phyloP scores from a whole-genome alignment of 2,888 invertebrate genomes.

The Stegana nigrithorax region DNA sequence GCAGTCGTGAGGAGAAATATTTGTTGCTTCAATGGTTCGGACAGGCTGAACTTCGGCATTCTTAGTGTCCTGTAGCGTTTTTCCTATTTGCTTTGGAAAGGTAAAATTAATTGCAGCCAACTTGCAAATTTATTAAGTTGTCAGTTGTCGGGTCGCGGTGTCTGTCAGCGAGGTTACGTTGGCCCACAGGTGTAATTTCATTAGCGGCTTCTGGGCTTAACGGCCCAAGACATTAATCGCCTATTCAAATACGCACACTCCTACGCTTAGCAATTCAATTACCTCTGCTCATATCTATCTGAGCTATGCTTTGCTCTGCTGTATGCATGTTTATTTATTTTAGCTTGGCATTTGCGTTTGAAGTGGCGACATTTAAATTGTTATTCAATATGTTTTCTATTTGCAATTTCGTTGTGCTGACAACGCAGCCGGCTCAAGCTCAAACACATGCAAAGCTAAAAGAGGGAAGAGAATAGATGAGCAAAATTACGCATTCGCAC shows the following conservation, averaged over 20 bases:
- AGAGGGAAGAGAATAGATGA: too few species aligned
- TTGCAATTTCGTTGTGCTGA: conserved; percentile 31
- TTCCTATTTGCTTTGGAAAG: not conserved
- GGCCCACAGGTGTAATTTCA: conserved; percentile 1
- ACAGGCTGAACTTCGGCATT: not conserved
- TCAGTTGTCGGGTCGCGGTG: too few species aligned
- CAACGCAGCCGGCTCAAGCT: not conserved
- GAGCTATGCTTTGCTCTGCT: too few species aligned
- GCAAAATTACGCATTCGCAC: too few species aligned
- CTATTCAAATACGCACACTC: too few species aligned
- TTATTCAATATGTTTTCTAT: conserved; percentile 58
- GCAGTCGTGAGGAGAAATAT: not conserved
- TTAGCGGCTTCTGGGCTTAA: not conserved
- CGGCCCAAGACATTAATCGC: too few species aligned
- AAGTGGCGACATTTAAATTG: conserved; percentile 29
- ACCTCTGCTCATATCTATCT: too few species aligned
- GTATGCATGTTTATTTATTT: not conserved
- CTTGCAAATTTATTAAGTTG: conserved; percentile 10
- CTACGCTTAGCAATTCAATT: not conserved
- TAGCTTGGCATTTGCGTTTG: not conserved
- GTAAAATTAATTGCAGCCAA: not conserved
- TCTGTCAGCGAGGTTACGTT: too few species aligned
- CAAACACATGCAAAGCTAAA: too few species aligned
- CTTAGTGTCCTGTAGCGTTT: too few species aligned
- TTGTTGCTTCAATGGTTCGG: conserved; percentile 6